Base-by-base conservation (phyloP, 2,797 vertebrate genomes). In the Arnoldichthys spilopterus region DNA sequence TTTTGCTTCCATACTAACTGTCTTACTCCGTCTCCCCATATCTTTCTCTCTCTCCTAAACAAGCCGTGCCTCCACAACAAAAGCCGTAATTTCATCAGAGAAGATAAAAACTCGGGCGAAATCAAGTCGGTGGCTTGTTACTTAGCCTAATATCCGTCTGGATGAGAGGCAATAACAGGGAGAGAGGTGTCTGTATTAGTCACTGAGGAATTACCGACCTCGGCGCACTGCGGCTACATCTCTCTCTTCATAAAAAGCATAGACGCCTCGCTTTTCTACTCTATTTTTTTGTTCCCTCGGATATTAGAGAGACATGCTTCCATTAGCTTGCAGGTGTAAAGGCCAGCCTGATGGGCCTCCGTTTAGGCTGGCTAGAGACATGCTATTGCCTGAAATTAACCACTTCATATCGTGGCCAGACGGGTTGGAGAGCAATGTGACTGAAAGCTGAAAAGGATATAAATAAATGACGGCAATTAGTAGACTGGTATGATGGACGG, bases 121-220 rank as follows among this genome's bases (percentile, higher is more conserved):
- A 92, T 93, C 87, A 89, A 92, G 89, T 92, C 86, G 80, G 87
- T 54, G 77, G 88, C 87, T 87, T 90, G 91, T 91, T 92, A 90
- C 90, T 92, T 89, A 91, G 80, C 80, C 90, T 90, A 87, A 90
- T 93, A 90, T 88, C 83, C 59, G 78, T 69, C 86, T 85, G 89
- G 90, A 91, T 88, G 85, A 88, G 86, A 89, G 87, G 91, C 89
- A 91, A 90, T 91, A 92, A 89, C 89, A 85, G 87, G 79, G 82
- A 88, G 88, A 84, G 86, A 83, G 83, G 88, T 87, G 80, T 83
- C 66, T 30, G 89, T 45, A 85, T 92, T 88, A 89, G 87, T 88
- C 88, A 90, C 85, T 84, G 79, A 74, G 87, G 87, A 77, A 37
- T 80, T 59, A 72, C 71, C 40, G 13, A 18, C 30, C 72, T 28